A percentile compares a stretch with the other conserved stretches of the same genome.
Conservation (phyloP, 1,140 invertebrate genomes). For the Luehdorfia chinensis region DNA sequence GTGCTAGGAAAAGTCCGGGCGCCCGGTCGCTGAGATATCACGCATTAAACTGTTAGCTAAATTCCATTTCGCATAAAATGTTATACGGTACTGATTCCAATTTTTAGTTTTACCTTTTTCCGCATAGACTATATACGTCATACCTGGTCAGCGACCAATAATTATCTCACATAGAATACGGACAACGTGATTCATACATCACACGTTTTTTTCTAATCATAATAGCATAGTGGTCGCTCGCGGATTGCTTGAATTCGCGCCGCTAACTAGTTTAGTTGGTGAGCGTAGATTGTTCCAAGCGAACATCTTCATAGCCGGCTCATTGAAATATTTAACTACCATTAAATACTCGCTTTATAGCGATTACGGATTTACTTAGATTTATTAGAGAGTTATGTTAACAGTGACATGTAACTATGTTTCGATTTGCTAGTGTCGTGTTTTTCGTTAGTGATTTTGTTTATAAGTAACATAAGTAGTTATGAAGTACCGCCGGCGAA, state of each 20-base stretch:
- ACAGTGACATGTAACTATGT: neutral
- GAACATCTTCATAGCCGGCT: neutral
- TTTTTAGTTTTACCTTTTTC: neutral
- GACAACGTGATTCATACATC: neutral
- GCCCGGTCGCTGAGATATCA: too few relatives aligned
- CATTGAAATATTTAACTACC: neutral
- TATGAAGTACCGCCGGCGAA: conserved; percentile 78
- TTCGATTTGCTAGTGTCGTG: neutral
- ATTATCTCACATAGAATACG: neutral
- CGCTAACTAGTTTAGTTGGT: neutral
- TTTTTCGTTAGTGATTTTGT: neutral
- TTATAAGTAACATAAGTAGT: conserved; percentile 11
- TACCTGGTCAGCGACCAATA: neutral
- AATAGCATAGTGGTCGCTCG: neutral
- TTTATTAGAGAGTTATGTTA: too few relatives aligned
- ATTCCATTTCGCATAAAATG: too few relatives aligned
- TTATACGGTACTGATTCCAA: too few relatives aligned
- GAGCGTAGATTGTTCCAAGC: neutral
- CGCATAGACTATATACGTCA: neutral
- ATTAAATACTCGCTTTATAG: too few relatives aligned
- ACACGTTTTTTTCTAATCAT: neutral
- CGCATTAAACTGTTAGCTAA: too few relatives aligned
- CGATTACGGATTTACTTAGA: neutral
- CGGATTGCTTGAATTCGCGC: too few relatives aligned
- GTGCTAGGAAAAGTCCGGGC: too few relatives aligned